Evolutionary conservation across 2,797 vertebrate genomes (phyloP), one percentile per base, ranked within the genome.

Genomic region (Myotis daubentonii): DNA sequence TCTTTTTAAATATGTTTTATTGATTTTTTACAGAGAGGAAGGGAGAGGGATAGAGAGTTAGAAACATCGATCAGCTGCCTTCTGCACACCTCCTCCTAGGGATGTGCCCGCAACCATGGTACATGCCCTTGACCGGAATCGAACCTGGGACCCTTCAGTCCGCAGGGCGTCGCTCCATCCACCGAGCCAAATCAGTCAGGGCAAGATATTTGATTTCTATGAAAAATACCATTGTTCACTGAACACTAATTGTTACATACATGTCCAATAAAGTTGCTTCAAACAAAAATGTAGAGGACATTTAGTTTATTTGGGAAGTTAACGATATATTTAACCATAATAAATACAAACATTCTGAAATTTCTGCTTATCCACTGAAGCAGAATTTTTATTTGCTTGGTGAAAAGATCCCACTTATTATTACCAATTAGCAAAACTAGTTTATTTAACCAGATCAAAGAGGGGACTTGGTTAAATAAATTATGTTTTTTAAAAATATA

Each of bases 311-410:
- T 20, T 80, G 72, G 49, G 38, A 91, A 86, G n/a, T 9, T 70
- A 5, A 47, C 22, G 93, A 80, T 65, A 44, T 23, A 71, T 66
- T 86, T 76, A 75, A 55, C 53, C 30, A 92, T 30, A 57, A 78
- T 36, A 81, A 83, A 47, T 12, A 57, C 28, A 83, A 87, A 38
- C 8, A 49, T 84, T 88, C 17, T 74, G 44, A 79, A 92, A 53
- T 71, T 17, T 75, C 23, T 82, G 25, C 44, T 66, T 38, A 33
- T 51, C 49, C n/a, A 79, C 3, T 70, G 41, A 89, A 75, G 70
- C 28, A 93, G 74, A 94, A 82, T 86, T 68, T 91, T 74, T 95
- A 22, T 85, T 53, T 88, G 66, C 23, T 38, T 82, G 23, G 44
- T 71, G 8, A 78, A 87, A 91, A 72, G 13, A 68, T 60, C 22